Percentiles rank a stretch among this genome's conserved stretches.
Conservation (phyloP, 2,888 invertebrate species). For the Cerceris rybyensis region DNA sequence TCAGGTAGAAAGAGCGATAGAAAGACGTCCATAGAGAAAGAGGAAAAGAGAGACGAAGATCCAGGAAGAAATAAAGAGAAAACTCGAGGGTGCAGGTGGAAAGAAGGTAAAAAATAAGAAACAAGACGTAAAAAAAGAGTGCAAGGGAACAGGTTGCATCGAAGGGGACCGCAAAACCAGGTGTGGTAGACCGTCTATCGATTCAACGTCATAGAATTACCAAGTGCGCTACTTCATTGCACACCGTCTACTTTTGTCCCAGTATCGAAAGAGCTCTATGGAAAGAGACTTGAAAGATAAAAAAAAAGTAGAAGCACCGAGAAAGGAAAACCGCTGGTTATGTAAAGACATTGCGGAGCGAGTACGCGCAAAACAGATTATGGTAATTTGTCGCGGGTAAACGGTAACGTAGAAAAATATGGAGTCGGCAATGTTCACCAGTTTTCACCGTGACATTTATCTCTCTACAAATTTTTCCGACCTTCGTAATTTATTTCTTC, state of each 20-base stretch:
- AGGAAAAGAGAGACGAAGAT: background rate
- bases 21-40: constrained; percentile 26
- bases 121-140: constrained; percentile 1
- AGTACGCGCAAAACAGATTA: background rate
- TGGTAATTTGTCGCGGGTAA: background rate
- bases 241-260: background rate
- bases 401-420: constrained; percentile 9
- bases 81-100: background rate
- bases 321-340: constrained; percentile 12
- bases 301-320: background rate
- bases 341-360: constrained; percentile 21
- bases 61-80: too few species aligned
- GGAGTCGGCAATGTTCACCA: background rate
- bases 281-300: background rate
- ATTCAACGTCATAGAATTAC: constrained; percentile 34
- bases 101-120: background rate
- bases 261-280: background rate
- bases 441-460: too few species aligned
- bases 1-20: background rate
- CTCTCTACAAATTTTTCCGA: too few species aligned
- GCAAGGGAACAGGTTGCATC: background rate
- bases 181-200: constrained; percentile 18
- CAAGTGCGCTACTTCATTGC: background rate
- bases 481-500: too few species aligned
- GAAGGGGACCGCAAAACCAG: constrained; percentile 27